These are phyloP conservation scores for Steatornis caripensis DNA, from an alignment of 2,113 vertebrate genomes.

Conservation along the genomic window DNA sequence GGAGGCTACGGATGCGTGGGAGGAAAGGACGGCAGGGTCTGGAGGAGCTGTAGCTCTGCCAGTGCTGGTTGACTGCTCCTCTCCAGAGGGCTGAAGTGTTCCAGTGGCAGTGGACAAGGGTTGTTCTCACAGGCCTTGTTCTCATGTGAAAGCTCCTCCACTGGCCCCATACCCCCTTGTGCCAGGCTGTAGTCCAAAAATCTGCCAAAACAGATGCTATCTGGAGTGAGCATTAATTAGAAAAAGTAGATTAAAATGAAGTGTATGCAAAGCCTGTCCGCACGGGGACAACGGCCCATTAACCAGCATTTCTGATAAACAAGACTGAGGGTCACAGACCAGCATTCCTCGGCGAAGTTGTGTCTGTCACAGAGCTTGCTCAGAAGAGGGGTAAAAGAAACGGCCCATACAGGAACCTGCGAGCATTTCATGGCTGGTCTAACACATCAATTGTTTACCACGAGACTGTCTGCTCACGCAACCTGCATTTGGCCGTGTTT, in stretches of 20 bases:
- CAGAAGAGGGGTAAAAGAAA: background rate
- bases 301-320: background rate
- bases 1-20: rapidly evolving
- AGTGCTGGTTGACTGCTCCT: background rate
- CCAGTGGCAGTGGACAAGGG: background rate
- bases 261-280: background rate
- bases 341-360: background rate
- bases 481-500: background rate
- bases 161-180: background rate
- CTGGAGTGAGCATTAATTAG: background rate
- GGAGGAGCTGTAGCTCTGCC: background rate
- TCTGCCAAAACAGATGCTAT: background rate
- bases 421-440: background rate
- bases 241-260: background rate
- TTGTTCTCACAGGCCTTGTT: background rate
- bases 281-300: background rate
- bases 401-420: background rate
- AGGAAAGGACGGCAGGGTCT: background rate
- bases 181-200: background rate
- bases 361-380: background rate
- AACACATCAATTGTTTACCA: background rate
- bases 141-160: background rate
- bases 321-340: background rate
- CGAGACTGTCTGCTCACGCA: background rate
- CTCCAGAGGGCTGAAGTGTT: background rate